Evolutionary conservation across 1,140 invertebrate genomes (phyloP).

Genomic region (Listronotus oregonensis): DNA sequence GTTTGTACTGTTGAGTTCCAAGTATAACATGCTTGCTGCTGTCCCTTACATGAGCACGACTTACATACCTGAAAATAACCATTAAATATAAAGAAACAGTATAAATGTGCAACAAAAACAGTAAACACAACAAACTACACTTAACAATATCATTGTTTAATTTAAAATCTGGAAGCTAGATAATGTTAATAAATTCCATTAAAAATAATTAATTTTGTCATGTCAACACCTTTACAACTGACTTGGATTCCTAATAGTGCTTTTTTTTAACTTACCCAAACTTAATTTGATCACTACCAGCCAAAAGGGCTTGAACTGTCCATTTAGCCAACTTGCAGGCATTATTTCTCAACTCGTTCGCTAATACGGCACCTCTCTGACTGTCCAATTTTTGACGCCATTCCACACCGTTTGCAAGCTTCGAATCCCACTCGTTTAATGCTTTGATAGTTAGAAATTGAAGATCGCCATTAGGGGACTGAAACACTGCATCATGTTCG

Average conservation of each 20-base stretch:
- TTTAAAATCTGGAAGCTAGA: too few species aligned
- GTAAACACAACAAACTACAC: too few species aligned
- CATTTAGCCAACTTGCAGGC: constrained; percentile 99
- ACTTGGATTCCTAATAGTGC: too few species aligned
- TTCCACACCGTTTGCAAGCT: constrained; percentile 93
- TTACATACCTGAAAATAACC: constrained; percentile 73
- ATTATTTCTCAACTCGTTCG: constrained; percentile 98
- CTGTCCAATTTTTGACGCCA: constrained; percentile 98
- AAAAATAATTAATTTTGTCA: too few species aligned
- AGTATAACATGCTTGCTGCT: constrained; percentile 96
- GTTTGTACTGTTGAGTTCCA: constrained; percentile 98
- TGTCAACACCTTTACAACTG: too few species aligned
- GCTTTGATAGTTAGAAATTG: constrained; percentile 98
- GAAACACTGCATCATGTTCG: constrained; percentile 95
- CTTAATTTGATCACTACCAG: constrained; percentile 97
- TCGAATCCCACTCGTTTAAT: constrained; percentile 98
- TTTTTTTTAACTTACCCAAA: constrained; percentile 68
- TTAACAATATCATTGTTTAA: too few species aligned
- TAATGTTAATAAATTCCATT: too few species aligned
- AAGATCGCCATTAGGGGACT: constrained; percentile 86
- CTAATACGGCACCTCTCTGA: constrained; percentile 96
- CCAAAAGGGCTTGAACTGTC: constrained; percentile 96
- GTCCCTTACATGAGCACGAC: constrained; percentile 89
- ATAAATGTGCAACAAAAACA: too few species aligned
- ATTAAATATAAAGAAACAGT: too few species aligned